Conservation (phyloP, 2,113 vertebrate genomes). For the Coryphaenoides rupestris region DNA sequence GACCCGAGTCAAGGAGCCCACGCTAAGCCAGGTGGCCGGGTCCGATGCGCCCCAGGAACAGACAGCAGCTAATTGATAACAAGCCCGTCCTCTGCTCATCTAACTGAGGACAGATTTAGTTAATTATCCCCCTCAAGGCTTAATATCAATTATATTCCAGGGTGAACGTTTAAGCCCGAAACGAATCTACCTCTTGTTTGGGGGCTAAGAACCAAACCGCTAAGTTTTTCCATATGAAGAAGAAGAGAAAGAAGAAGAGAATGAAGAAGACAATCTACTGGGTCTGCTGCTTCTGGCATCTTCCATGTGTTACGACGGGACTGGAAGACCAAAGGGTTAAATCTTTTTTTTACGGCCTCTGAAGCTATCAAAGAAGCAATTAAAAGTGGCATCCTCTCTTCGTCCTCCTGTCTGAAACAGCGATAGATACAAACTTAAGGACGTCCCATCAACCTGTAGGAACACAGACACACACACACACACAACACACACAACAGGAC, state of each 20-base stretch:
- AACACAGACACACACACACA: no score
- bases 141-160: slow-evolving; percentile 60
- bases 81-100: slow-evolving; percentile 38
- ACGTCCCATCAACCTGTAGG: slow-evolving; percentile 24
- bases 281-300: no score
- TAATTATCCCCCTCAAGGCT: slow-evolving; percentile 42
- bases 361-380: slow-evolving; percentile 27
- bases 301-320: slow-evolving; percentile 5
- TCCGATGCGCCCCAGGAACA: slow-evolving; percentile 39
- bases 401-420: slow-evolving; percentile 1
- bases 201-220: background rate
- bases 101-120: slow-evolving; percentile 50
- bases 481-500: background rate
- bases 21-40: slow-evolving; percentile 23
- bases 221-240: background rate
- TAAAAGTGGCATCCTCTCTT: background rate
- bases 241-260: no score
- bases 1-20: slow-evolving; percentile 7
- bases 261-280: no score
- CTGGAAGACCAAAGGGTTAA: slow-evolving; percentile 21
- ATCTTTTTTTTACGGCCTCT: background rate
- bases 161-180: slow-evolving; percentile 36
- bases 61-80: slow-evolving; percentile 47
- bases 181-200: slow-evolving; percentile 3
- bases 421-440: background rate